A percentile compares a stretch with the other conserved stretches of the same genome.
These are phyloP conservation scores for Oscheius onirici DNA, from an alignment of 2,888 invertebrate genomes.

Conservation along the genomic window DNA sequence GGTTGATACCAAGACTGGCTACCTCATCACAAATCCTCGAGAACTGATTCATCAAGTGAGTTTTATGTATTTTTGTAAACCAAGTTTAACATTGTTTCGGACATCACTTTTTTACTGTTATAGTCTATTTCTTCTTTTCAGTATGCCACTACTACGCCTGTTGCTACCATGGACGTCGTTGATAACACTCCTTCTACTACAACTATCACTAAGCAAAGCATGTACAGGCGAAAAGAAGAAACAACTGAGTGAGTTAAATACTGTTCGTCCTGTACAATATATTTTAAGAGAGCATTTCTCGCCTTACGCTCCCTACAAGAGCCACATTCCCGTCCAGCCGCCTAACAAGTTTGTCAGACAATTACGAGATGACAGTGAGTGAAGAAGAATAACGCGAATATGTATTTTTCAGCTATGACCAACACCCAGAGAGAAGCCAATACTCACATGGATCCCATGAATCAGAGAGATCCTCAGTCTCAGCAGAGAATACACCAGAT, in stretches of 20 bases:
- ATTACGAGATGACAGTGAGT: conserved; percentile 68
- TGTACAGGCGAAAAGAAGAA: conserved; percentile 60
- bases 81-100: too few relatives aligned
- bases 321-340: conserved; percentile 45
- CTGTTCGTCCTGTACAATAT: neutral
- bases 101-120: too few relatives aligned
- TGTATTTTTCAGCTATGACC: conserved; percentile 61
- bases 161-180: conserved; percentile 54
- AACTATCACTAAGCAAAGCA: conserved; percentile 59
- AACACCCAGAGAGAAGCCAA: conserved; percentile 68
- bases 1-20: conserved; percentile 60
- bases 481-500: conserved; percentile 64
- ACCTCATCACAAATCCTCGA: conserved; percentile 69
- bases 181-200: conserved; percentile 56
- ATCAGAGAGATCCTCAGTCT: conserved; percentile 50
- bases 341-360: conserved; percentile 69
- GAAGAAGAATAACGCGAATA: neutral
- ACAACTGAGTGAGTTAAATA: conserved; percentile 13
- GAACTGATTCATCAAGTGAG: conserved; percentile 66
- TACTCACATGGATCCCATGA: conserved; percentile 61
- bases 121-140: too few relatives aligned
- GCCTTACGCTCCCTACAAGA: conserved; percentile 65
- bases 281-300: conserved; percentile 49
- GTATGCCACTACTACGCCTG: conserved; percentile 70
- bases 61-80: too few relatives aligned